These are phyloP conservation scores for Leptodactylus fallax DNA, from an alignment of 2,797 vertebrate genomes.

Conservation along the genomic window DNA sequence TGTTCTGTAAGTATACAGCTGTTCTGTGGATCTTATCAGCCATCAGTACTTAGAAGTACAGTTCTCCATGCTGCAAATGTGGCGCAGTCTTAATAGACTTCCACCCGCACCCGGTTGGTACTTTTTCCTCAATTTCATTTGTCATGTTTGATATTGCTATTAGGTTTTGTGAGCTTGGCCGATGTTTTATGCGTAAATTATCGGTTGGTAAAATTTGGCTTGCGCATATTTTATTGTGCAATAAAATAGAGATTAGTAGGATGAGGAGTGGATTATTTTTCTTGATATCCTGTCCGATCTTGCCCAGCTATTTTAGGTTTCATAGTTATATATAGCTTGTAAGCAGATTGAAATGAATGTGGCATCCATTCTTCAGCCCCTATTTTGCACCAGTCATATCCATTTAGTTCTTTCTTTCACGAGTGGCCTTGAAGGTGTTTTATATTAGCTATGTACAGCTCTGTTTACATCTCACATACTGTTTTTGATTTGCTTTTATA, in stretches of 20 bases:
- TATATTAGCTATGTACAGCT: neutral
- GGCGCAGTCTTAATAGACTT: conserved; percentile 5
- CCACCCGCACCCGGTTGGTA: neutral
- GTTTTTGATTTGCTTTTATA: neutral
- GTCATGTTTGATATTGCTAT: neutral
- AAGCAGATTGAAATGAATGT: neutral
- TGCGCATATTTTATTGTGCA: neutral
- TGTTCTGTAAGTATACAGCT: neutral
- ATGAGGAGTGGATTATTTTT: neutral
- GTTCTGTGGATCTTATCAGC: neutral
- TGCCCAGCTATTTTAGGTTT: neutral
- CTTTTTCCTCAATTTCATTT: neutral
- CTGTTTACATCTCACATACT: neutral
- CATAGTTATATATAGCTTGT: neutral
- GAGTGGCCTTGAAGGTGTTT: neutral
- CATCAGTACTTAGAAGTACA: neutral
- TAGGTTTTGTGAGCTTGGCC: neutral
- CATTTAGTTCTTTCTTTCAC: neutral
- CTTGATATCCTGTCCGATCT: neutral
- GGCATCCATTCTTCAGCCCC: neutral
- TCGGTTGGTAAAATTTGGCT: neutral
- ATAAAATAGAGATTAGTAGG: neutral
- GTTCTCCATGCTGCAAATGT: conserved; percentile 23
- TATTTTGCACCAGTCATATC: too few species aligned
- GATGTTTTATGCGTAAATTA: neutral